Evolutionary conservation across 2,797 vertebrate species (phyloP).

Genomic region (Cyclopterus lumpus): DNA sequence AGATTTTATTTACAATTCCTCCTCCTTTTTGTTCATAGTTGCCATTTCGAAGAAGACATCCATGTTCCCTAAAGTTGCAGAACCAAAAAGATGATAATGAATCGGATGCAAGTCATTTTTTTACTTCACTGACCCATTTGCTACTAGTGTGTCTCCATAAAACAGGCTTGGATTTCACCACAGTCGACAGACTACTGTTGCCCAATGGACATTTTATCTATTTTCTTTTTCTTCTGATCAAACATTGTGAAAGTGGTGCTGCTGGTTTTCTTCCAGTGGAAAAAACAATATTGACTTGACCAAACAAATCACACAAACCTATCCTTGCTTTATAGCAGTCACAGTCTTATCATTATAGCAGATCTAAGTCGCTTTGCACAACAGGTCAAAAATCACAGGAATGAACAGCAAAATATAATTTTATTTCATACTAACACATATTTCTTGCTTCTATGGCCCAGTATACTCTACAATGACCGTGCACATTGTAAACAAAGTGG

Average conservation of each 20-base stretch:
- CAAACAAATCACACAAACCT: not conserved
- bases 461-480: not conserved
- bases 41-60: constrained; percentile 63
- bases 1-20: not conserved
- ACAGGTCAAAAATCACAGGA: not conserved
- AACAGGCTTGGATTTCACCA: constrained; percentile 10
- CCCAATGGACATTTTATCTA: not conserved
- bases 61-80: constrained; percentile 70
- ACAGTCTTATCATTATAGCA: not conserved
- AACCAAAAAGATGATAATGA: constrained; percentile 54
- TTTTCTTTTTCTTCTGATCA: not conserved
- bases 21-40: constrained; percentile 47
- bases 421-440: not conserved
- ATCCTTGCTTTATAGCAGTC: not conserved
- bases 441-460: not conserved
- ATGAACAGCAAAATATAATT: not conserved
- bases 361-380: not conserved
- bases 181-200: not conserved
- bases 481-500: not conserved
- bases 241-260: not conserved
- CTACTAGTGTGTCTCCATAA: not conserved
- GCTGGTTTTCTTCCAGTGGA: not conserved
- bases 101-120: constrained; percentile 59
- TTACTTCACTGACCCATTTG: not conserved
- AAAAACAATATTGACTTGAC: not conserved